Conservation (phyloP, 2,113 vertebrate genomes). For the Macquaria ambigua region DNA sequence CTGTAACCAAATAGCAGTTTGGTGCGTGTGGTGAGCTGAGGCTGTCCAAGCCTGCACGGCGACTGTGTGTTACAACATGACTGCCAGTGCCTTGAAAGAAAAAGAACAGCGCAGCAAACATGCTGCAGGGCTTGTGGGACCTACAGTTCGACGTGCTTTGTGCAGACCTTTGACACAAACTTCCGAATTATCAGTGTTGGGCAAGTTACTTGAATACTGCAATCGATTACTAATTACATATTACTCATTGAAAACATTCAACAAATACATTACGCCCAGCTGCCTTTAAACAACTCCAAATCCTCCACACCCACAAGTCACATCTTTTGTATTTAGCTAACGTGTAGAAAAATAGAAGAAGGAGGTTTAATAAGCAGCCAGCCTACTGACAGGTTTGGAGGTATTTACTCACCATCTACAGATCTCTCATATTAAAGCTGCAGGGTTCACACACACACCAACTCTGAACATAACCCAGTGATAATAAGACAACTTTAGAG, state of each 20-base stretch:
- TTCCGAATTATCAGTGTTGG: background rate
- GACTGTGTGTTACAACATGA: background rate
- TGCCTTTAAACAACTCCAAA: background rate
- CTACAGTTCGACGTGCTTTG: background rate
- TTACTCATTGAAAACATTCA: background rate
- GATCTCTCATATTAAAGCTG: background rate
- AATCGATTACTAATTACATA: slow-evolving; percentile 6
- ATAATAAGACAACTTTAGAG: background rate
- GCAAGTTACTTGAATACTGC: background rate
- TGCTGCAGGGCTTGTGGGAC: background rate
- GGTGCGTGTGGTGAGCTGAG: background rate
- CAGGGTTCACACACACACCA: background rate
- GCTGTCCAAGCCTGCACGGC: background rate
- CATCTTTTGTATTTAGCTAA: background rate
- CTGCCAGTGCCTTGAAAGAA: background rate
- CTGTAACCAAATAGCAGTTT: background rate
- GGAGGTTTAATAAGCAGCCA: background rate
- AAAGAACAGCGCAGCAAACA: background rate
- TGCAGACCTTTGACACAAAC: background rate
- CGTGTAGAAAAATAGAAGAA: background rate
- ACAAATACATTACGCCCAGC: background rate
- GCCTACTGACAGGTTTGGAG: background rate
- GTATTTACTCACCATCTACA: background rate
- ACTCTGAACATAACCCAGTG: too few species aligned
- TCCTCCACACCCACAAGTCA: background rate